A percentile compares a stretch with the other conserved stretches of the same genome.
Evolutionary conservation across 2,888 invertebrate species (phyloP).

Genomic region (Atethmia centrago): DNA sequence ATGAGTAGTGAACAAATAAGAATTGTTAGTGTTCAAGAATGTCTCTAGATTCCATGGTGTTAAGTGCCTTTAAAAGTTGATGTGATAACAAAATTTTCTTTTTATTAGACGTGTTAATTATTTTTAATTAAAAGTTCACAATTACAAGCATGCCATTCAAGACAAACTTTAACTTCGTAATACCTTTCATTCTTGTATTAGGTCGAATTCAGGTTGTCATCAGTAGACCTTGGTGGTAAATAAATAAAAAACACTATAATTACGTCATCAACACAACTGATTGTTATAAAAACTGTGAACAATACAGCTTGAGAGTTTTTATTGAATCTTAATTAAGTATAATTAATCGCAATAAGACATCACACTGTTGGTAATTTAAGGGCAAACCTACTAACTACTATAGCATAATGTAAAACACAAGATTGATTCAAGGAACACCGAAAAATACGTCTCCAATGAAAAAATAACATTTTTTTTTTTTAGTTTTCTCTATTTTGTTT

Average conservation of each 20-base stretch:
- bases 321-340: conserved; percentile 26
- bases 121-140: conserved; percentile 45
- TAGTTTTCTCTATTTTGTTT: not conserved
- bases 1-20: conserved; percentile 39
- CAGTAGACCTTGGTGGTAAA: conserved; percentile 71
- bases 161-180: conserved; percentile 65
- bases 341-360: conserved; percentile 13
- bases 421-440: conserved; percentile 12
- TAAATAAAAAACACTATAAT: conserved; percentile 70
- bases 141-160: conserved; percentile 62
- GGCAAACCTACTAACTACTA: not conserved
- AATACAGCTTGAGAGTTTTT: conserved; percentile 28
- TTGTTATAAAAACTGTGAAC: conserved; percentile 44
- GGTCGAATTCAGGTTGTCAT: conserved; percentile 72
- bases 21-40: conserved; percentile 38
- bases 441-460: not conserved
- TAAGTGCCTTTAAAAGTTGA: conserved; percentile 27
- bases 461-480: not conserved
- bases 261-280: conserved; percentile 59
- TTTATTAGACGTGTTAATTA: conserved; percentile 50
- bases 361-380: conserved; percentile 26
- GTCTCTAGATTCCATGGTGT: conserved; percentile 22
- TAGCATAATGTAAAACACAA: conserved; percentile 7
- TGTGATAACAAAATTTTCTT: conserved; percentile 14
- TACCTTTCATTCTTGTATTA: conserved; percentile 84